phyloP scores from a whole-genome alignment of 2,113 vertebrate species.

The Columbina picui region DNA sequence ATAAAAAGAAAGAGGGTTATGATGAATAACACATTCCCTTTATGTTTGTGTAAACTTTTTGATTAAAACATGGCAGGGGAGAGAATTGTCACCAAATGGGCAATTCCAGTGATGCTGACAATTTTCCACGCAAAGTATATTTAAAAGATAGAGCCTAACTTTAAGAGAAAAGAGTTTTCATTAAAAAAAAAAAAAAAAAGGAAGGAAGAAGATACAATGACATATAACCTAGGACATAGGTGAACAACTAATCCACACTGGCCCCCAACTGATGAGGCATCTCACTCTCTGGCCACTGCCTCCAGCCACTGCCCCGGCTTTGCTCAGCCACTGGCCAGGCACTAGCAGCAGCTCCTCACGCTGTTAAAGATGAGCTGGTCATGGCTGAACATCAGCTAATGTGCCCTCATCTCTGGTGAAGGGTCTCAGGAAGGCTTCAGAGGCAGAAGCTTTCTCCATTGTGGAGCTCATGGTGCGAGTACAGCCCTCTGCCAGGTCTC shows the following conservation, averaged over 20 bases:
- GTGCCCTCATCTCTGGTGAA: not conserved
- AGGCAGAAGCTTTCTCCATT: not conserved
- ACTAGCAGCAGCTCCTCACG: not conserved
- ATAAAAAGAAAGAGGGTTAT: not conserved
- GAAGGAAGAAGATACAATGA: not conserved
- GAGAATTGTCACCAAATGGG: not conserved
- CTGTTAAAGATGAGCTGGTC: not conserved
- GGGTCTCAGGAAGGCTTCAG: not conserved
- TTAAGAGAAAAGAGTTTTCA: not conserved
- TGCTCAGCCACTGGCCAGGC: not conserved
- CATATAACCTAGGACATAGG: not conserved
- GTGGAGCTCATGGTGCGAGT: not conserved
- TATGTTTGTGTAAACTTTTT: conserved; percentile 13
- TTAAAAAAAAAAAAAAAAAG: not conserved
- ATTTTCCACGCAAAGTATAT: not conserved
- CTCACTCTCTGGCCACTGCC: accelerated
- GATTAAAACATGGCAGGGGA: conserved; percentile 14
- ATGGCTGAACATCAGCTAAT: not conserved
- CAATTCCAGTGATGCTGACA: not conserved
- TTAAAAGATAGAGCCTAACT: not conserved
- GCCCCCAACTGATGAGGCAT: not conserved
- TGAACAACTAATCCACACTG: not conserved
- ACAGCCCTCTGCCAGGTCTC: not conserved
- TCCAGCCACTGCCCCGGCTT: not conserved
- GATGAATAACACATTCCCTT: not conserved